Evolutionary conservation across 2,888 invertebrate genomes (phyloP).

Genomic region (Brachynemurus nebulosus): DNA sequence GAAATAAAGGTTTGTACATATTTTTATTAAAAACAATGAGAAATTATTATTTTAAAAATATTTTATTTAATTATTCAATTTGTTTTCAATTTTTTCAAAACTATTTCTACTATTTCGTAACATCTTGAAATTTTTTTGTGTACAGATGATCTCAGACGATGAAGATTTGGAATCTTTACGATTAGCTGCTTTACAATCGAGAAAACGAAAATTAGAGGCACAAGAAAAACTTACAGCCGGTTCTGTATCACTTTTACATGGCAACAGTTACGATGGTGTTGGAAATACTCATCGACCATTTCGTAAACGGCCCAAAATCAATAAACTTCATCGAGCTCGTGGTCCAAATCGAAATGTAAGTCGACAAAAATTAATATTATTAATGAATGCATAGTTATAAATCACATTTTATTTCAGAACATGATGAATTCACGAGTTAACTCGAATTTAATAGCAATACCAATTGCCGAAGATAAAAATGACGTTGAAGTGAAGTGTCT

Average conservation of each 20-base stretch:
- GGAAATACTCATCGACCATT: not conserved
- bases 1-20: too few relatives aligned
- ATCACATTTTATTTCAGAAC: not conserved
- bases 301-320: not conserved
- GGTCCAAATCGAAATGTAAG: slow-evolving; percentile 6
- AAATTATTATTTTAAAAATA: too few relatives aligned
- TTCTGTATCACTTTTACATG: not conserved
- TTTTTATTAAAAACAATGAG: too few relatives aligned
- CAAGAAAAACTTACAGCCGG: not conserved
- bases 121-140: too few relatives aligned
- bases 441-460: slow-evolving; percentile 9
- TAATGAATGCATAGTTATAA: not conserved
- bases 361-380: too few relatives aligned
- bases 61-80: too few relatives aligned
- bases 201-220: slow-evolving; percentile 6
- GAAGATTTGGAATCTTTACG: slow-evolving; percentile 10
- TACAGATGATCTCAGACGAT: slow-evolving; percentile 10
- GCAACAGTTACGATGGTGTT: not conserved
- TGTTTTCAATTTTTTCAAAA: too few relatives aligned
- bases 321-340: not conserved
- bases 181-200: slow-evolving; percentile 9
- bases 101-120: too few relatives aligned
- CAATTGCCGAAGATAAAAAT: slow-evolving; percentile 4
- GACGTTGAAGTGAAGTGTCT: not conserved
- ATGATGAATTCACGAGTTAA: slow-evolving; percentile 6